Base-by-base conservation (phyloP, 2,113 vertebrate species). In the Tetrao urogallus region DNA sequence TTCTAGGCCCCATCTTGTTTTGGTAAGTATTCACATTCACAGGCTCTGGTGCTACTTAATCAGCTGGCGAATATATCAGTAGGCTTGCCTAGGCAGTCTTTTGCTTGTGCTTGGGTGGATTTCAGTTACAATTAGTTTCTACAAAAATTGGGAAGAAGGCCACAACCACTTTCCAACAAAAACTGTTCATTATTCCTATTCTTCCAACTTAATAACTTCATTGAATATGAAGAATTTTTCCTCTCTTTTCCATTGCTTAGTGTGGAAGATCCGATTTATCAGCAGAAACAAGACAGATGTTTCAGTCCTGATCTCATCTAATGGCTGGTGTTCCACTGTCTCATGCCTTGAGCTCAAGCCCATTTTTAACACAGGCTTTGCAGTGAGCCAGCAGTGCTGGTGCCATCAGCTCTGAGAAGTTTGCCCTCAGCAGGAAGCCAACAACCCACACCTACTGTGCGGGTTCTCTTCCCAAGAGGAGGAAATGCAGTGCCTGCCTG, bases 401-500 rank as follows among this genome's bases (percentile, higher is more conserved):
- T n/a, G 38, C 17, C 48, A n/a, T 54, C 19, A 66, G 22, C 27
- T 61, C 27, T 2, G 2, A 54, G 34, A 71, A 43, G 42, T 11
- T 40, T 48, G 7, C 17, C 71, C 6, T 14, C 16, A 13, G 82
- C 7, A 70, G 11, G 61, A 73, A 72, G 16, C 1, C 85, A 40
- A 6, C 13, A 72, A 22, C 11, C 6, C 52, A 42, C 20, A 42
- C 6, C 8, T n/a, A 4, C 1, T 6, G 3, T 77, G 27, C 18
- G 66, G 13, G 4, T 11, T 20, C 15, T 42, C 24, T 57, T 6
- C 7, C 3, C 3, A 0, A 74, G 7, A 10, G 24, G 24, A 25
- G 24, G 6, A 27, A 8, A 67, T n/a, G 13, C 21, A 67, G 28
- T 10, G 5, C 13, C 7, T 1, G 0, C 17, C 4, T 17, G 30